A percentile compares a stretch with the other conserved stretches of the same genome.
phyloP scores from a whole-genome alignment of 1,140 invertebrate species.

The Drosophila teissieri region DNA sequence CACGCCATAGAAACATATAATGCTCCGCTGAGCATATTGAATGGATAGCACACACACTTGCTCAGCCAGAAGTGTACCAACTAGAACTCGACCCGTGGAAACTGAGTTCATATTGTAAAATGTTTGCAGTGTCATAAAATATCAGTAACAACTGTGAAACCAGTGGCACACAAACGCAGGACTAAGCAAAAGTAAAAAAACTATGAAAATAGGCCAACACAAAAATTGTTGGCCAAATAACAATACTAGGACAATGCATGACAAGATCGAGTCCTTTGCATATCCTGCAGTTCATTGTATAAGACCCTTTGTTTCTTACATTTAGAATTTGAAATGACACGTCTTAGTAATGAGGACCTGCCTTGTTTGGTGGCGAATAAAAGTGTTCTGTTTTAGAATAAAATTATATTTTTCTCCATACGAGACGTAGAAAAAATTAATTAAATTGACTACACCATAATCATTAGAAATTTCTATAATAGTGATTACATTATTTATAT shows the following conservation, averaged over 20 bases:
- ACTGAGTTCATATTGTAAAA: conserved; percentile 62
- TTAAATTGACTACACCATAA: too few species aligned
- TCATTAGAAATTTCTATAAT: not conserved
- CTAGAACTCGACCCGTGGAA: conserved; percentile 17
- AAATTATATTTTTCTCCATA: not conserved
- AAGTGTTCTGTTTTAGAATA: not conserved
- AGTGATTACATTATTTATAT: too few species aligned
- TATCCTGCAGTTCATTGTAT: not conserved
- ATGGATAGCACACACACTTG: conserved; percentile 37
- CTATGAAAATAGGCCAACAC: conserved; percentile 38
- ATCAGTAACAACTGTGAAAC: conserved; percentile 71
- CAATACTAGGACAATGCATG: conserved; percentile 37
- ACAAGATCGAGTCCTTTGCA: not conserved
- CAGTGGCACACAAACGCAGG: conserved; percentile 28
- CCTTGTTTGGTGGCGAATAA: too few species aligned
- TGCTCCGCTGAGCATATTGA: conserved; percentile 66
- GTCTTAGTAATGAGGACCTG: too few species aligned
- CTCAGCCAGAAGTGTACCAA: conserved; percentile 11
- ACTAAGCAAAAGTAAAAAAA: conserved; percentile 15
- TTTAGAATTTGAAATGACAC: too few species aligned
- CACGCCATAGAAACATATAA: conserved; percentile 34
- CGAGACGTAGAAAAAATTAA: too few species aligned
- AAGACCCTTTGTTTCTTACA: not conserved
- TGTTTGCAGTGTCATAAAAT: conserved; percentile 82
- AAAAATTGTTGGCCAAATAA: conserved; percentile 48